Evolutionary conservation across 2,113 vertebrate species (phyloP).

Genomic region (Columba janthina): DNA sequence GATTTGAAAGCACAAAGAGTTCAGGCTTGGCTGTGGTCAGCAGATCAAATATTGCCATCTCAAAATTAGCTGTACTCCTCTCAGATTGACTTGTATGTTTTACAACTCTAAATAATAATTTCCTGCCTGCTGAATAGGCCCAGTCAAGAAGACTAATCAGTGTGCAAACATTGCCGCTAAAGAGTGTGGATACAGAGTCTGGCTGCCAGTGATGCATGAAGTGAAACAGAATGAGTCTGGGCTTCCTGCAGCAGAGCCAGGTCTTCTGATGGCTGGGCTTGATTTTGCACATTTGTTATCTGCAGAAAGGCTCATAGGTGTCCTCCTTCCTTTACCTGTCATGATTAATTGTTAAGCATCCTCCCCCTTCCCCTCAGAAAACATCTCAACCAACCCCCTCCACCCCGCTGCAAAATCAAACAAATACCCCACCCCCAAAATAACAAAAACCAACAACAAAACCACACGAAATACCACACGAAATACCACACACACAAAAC

Average conservation of each 20-base stretch:
- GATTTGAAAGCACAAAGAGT: not conserved
- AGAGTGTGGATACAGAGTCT: not conserved
- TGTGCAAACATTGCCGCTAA: not conserved
- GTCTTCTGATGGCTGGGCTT: not conserved
- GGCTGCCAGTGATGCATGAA: slow-evolving; percentile 26
- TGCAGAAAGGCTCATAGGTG: not conserved
- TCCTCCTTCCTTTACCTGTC: not conserved
- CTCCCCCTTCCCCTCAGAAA: not conserved
- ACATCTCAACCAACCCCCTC: not conserved
- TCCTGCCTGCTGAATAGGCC: slow-evolving; percentile 25
- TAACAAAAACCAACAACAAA: no score
- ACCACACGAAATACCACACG: no score
- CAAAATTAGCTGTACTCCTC: slow-evolving; percentile 4
- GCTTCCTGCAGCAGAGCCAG: not conserved
- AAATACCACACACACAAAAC: no score
- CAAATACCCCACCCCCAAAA: no score
- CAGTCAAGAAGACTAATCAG: slow-evolving; percentile 42
- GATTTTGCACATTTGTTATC: not conserved
- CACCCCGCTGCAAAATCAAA: no score
- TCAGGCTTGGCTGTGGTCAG: not conserved
- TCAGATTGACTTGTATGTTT: slow-evolving; percentile 27
- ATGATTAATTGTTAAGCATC: not conserved
- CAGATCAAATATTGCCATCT: slow-evolving; percentile 17
- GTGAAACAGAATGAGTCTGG: not conserved
- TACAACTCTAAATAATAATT: slow-evolving; percentile 40